These are phyloP conservation scores for Cremastobaeus sp. DNA, from an alignment of 2,888 invertebrate species.

Conservation along the genomic window DNA sequence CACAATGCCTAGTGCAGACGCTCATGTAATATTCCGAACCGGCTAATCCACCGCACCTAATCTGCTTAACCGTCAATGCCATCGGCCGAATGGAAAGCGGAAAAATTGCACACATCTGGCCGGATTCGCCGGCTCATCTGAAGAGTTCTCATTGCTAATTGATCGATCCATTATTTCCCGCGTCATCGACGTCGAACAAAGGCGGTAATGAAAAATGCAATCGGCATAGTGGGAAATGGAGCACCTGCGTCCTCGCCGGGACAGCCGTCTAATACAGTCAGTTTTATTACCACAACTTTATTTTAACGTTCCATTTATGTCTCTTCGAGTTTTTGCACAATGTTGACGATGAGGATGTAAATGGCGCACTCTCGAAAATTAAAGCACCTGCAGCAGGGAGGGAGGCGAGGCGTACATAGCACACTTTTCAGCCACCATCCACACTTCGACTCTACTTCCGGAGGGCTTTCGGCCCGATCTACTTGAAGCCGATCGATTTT, in stretches of 20 bases:
- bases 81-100: neutral
- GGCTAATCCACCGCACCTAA: constrained; percentile 11
- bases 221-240: constrained; percentile 20
- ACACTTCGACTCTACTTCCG: constrained; percentile 21
- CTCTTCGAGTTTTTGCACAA: constrained; percentile 45
- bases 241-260: constrained; percentile 23
- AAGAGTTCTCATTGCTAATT: constrained; percentile 9
- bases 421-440: constrained; percentile 33
- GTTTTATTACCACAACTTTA: constrained; percentile 45
- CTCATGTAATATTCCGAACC: neutral
- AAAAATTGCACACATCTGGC: neutral
- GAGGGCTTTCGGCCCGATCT: constrained; percentile 34
- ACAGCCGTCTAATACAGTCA: constrained; percentile 39
- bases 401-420: neutral
- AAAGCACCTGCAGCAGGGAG: constrained; percentile 66
- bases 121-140: neutral
- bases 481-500: constrained; percentile 48
- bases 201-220: constrained; percentile 38
- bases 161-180: constrained; percentile 27
- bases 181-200: constrained; percentile 13
- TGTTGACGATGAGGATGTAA: constrained; percentile 69
- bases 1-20: neutral
- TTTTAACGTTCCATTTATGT: constrained; percentile 47
- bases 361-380: constrained; percentile 77
- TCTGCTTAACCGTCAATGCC: constrained; percentile 8